Conservation (phyloP, 2,888 invertebrate genomes). For the Nycteola revayana region DNA sequence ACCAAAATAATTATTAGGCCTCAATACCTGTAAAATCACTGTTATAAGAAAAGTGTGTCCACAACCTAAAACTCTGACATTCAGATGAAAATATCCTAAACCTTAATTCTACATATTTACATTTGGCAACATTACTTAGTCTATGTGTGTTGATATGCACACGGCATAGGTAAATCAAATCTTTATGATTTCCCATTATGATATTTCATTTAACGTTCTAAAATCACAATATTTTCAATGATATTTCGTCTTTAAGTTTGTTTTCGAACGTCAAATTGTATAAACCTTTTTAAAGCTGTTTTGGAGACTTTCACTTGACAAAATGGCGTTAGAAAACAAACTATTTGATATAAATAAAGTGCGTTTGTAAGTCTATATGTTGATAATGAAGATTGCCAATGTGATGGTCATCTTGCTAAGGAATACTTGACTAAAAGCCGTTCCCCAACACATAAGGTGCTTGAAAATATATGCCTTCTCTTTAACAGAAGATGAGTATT, state of each 20-base stretch:
- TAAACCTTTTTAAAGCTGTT: background rate
- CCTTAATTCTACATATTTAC: slow-evolving; percentile 54
- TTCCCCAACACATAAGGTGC: too few relatives aligned
- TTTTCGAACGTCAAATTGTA: slow-evolving; percentile 19
- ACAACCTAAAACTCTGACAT: slow-evolving; percentile 57
- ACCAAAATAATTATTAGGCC: too few relatives aligned
- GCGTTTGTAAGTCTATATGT: slow-evolving; percentile 7
- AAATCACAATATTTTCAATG: slow-evolving; percentile 68
- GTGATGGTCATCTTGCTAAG: background rate
- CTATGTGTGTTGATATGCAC: slow-evolving; percentile 76
- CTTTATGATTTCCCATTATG: slow-evolving; percentile 55
- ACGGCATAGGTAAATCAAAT: slow-evolving; percentile 63
- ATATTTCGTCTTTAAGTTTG: slow-evolving; percentile 44
- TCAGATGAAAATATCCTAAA: slow-evolving; percentile 45
- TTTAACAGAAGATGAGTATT: too few relatives aligned
- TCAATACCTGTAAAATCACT: background rate
- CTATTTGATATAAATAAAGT: slow-evolving; percentile 24
- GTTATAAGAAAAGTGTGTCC: slow-evolving; percentile 40
- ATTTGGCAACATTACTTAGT: slow-evolving; percentile 77
- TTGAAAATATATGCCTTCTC: too few relatives aligned
- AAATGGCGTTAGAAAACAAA: slow-evolving; percentile 22
- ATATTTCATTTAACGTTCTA: slow-evolving; percentile 57
- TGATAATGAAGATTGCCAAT: slow-evolving; percentile 2
- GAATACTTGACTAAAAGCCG: slow-evolving; percentile 1
- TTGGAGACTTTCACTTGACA: slow-evolving; percentile 2